Conservation (phyloP, 1,140 invertebrate genomes). For the Drosophila pseudoananassae region DNA sequence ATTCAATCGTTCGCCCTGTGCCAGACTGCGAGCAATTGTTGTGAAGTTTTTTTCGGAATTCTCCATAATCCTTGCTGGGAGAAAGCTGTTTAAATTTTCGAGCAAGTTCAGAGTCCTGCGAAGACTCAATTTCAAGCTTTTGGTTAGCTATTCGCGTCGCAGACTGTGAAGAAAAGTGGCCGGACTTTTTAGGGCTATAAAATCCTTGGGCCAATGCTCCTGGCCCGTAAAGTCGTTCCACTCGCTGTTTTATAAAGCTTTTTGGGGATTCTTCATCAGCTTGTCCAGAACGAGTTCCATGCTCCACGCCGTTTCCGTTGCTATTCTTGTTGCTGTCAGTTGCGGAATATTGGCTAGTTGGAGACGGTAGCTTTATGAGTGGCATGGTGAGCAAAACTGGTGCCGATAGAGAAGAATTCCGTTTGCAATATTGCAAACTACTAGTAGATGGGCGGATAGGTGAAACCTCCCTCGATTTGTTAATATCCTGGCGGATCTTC, state of each 20-base stretch:
- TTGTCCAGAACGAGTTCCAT: slow-evolving; percentile 20
- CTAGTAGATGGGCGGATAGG: slow-evolving; percentile 86
- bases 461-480: slow-evolving; percentile 88
- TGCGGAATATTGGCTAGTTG: slow-evolving; percentile 25
- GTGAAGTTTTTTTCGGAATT: slow-evolving; percentile 84
- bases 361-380: slow-evolving; percentile 47
- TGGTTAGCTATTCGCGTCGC: not conserved
- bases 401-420: slow-evolving; percentile 85
- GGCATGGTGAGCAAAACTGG: slow-evolving; percentile 84
- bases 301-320: slow-evolving; percentile 28
- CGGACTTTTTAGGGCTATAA: slow-evolving; percentile 87
- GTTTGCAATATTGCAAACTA: slow-evolving; percentile 86
- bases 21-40: slow-evolving; percentile 79
- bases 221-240: slow-evolving; percentile 94
- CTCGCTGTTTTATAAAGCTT: slow-evolving; percentile 94
- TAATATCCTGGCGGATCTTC: slow-evolving; percentile 89
- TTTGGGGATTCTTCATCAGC: slow-evolving; percentile 24
- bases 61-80: slow-evolving; percentile 81
- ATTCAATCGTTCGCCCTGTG: slow-evolving; percentile 10
- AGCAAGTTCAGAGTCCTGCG: slow-evolving; percentile 62
- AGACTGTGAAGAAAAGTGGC: slow-evolving; percentile 6
- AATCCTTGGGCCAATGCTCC: slow-evolving; percentile 93
- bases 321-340: slow-evolving; percentile 33
- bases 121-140: slow-evolving; percentile 25
- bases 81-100: slow-evolving; percentile 76